Evolutionary conservation across 1,140 invertebrate species (phyloP), one percentile per base, ranked within the genome.

Genomic region (Ips typographus): DNA sequence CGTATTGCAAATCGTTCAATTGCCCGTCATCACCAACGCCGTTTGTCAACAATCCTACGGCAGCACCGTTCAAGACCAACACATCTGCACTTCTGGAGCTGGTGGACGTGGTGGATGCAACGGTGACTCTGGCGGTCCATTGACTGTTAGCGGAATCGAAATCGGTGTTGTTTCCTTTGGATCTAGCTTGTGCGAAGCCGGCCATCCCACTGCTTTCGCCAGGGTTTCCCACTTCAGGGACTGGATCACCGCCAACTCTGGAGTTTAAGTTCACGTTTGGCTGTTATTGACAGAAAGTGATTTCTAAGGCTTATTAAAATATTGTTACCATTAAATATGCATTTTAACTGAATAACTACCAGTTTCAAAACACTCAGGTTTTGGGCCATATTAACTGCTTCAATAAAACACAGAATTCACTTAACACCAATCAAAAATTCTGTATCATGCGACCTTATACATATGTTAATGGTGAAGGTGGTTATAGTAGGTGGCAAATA

Each of bases 41-140:
- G 51, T 70, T 4, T 70, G 68, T 42, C 40, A 59, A 57, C 38
- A 40, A 1, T 40, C 68, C 42, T 70, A 7, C 6, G 42, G 41
- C n/a, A 56, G 1, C 38, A 56, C 44, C n/a, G 38, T 67, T 55
- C 51, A 4, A n/a, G 56, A 6, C 38, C 51, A 59, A 37, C 53
- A 65, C 6, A 73, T 73, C 7, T 73, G 72, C 53, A 73, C 68
- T 6, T 71, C 55, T 6, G 72, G 72, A 52, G 8, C 36, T 7
- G 43, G 57, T 7, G 44, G 37, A 1, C 55, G 55, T 36, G 71
- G 71, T 4, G 68, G 63, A 4, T 74, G 73, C 62, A 64, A 65
- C 37, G 68, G 71, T 6, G 73, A 74, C 47, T 65, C 71, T 39
- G 73, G 73, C 37, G 73, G 68, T 43, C 67, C 73, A 44, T 65